These are phyloP conservation scores for Octonoba sinensis DNA, from an alignment of 2,888 invertebrate species.

Conservation along the genomic window DNA sequence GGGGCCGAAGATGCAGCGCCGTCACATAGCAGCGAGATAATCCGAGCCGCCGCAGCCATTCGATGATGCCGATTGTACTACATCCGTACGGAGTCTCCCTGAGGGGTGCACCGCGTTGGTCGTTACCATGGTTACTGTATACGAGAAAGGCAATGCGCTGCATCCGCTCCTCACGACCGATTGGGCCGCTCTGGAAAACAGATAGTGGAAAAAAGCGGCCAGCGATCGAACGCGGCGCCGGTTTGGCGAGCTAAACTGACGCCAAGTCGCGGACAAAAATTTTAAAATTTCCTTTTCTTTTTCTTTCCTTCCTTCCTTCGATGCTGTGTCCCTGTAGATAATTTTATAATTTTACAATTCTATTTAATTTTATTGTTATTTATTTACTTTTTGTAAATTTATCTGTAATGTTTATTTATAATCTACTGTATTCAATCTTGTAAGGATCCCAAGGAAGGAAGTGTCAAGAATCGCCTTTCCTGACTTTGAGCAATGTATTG, in stretches of 20 bases:
- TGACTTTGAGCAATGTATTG: no score
- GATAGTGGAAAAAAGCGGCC: constrained; percentile 18
- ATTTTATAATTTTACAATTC: no score
- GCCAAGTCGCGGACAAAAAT: constrained; percentile 14
- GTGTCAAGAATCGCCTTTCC: no score
- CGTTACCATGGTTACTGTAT: constrained; percentile 53
- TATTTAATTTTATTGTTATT: no score
- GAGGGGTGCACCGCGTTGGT: constrained; percentile 58
- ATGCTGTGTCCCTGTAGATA: no score
- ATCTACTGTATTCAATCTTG: no score
- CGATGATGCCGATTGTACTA: constrained; percentile 31
- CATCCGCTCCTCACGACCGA: constrained; percentile 57
- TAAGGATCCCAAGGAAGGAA: no score
- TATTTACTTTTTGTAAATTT: no score
- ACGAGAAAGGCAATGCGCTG: constrained; percentile 16
- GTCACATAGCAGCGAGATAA: constrained; percentile 6
- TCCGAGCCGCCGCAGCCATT: constrained; percentile 15
- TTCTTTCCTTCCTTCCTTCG: neutral
- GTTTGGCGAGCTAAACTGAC: constrained; percentile 39
- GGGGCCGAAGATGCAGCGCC: neutral
- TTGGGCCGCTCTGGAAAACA: constrained; percentile 43
- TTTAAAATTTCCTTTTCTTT: neutral
- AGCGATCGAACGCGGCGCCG: constrained; percentile 40
- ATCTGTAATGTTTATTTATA: no score
- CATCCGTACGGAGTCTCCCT: constrained; percentile 45